Evolutionary conservation across 2,797 vertebrate species (phyloP), one percentile per base, ranked within the genome.

Genomic region (Taeniopygia guttata): DNA sequence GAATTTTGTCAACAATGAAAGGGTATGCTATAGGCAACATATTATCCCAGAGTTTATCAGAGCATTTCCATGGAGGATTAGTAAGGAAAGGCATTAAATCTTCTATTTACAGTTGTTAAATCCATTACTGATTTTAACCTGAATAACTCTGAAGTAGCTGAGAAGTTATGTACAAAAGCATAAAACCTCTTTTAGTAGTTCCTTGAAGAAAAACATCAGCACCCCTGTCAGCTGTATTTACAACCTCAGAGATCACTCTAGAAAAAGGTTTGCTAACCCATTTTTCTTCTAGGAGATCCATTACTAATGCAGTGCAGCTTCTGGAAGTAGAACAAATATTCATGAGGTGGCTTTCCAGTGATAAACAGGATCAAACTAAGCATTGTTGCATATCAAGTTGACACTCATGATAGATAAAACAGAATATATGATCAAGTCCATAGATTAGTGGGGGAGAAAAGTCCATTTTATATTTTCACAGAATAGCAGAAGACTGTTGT

Each of bases 11-110:
- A 95, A 93, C 84, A 90, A 43, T 77, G 81, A 80, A 94, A 89
- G 78, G 81, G 81, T 42, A 87, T 93, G 84, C 92, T 87, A 62
- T 13, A 87, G 76, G 90, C 81, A 85, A 91, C n/a, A 54, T 19
- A 83, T 89, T 77, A 89, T 83, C 68, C 45, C 77, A 82, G 34
- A 74, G 55, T 87, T 95, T 82, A 96, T 93, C 94, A 89, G 66
- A 87, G 84, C 40, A 72, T 84, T 93, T 91, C 78, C 69, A 82
- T 19, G 73, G 49, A 94, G 64, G 72, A 96, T 95, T 96, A 94
- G 21, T 64, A 92, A 68, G 79, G 80, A 92, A 87, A 92, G 13
- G 58, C 51, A 80, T 58, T 80, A 93, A 94, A 72, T 78, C 48
- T 78, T 70, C 19, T 30, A 88, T 78, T 80, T 68, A 48, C 36